phyloP scores from a whole-genome alignment of 2,888 invertebrate genomes.

The Crematogaster levior region DNA sequence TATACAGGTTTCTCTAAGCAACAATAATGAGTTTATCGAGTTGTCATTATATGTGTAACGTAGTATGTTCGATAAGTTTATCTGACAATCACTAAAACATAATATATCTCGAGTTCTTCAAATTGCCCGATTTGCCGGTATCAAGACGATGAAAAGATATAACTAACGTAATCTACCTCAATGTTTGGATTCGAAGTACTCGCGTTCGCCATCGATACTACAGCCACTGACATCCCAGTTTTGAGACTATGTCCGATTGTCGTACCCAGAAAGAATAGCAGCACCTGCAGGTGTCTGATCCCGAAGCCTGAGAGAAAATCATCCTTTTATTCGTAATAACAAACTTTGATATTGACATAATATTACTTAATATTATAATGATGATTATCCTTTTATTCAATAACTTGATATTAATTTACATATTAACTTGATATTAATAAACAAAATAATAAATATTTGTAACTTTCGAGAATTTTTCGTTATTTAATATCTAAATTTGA shows the following conservation, averaged over 20 bases:
- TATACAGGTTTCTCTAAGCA: too few relatives aligned
- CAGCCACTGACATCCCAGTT: constrained; percentile 87
- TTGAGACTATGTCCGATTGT: constrained; percentile 86
- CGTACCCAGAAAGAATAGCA: constrained; percentile 87
- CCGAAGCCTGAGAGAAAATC: constrained; percentile 81
- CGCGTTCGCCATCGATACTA: constrained; percentile 86
- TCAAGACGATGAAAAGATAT: background rate
- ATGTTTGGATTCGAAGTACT: constrained; percentile 73
- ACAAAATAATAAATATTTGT: background rate
- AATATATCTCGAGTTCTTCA: constrained; percentile 19
- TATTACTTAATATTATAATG: too few relatives aligned
- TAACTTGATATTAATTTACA: too few relatives aligned
- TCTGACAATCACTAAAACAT: constrained; percentile 8
- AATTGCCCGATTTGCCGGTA: background rate
- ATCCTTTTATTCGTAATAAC: background rate
- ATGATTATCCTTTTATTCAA: too few relatives aligned
- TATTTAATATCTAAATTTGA: too few relatives aligned
- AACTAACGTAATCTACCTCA: constrained; percentile 73
- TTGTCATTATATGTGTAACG: constrained; percentile 30
- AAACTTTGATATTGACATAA: too few relatives aligned
- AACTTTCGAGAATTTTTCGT: background rate
- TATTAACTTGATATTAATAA: too few relatives aligned
- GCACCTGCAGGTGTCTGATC: constrained; percentile 87
- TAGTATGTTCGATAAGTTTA: background rate
- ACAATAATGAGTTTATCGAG: background rate